Percentiles rank a stretch among this genome's conserved stretches.
Conservation (phyloP, 2,888 invertebrate species). For the Dioctria linearis region DNA sequence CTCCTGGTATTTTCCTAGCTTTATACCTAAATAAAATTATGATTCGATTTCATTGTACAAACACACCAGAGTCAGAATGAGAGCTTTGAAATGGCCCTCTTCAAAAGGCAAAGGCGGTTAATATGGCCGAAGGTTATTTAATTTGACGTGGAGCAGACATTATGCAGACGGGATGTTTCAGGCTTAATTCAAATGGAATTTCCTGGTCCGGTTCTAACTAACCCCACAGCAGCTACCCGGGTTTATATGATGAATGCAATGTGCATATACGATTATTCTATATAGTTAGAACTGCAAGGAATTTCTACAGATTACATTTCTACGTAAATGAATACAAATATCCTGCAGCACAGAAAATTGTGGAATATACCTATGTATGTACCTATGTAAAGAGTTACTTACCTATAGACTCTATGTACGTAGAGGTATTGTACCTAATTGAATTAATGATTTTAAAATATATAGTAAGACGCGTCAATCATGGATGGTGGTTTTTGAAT, state of each 20-base stretch:
- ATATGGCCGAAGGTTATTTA: slow-evolving; percentile 39
- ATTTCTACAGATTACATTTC: slow-evolving; percentile 8
- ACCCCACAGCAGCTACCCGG: no score
- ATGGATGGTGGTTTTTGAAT: no score
- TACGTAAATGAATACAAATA: slow-evolving; percentile 5
- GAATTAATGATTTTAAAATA: slow-evolving; percentile 26
- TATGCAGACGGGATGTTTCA: slow-evolving; percentile 44
- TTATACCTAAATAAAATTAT: slow-evolving; percentile 32
- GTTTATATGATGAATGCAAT: no score
- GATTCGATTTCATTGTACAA: slow-evolving; percentile 33
- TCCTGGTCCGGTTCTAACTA: no score
- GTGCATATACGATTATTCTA: no score
- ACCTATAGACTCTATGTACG: no score
- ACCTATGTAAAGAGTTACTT: no score
- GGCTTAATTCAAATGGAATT: slow-evolving; percentile 40
- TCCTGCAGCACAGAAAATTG: slow-evolving; percentile 9
- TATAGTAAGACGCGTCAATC: no score
- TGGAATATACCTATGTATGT: not conserved
- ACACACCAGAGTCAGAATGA: not conserved
- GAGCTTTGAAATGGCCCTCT: slow-evolving; percentile 6
- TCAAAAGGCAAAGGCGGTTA: slow-evolving; percentile 19
- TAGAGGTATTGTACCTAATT: not conserved
- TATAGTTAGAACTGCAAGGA: not conserved
- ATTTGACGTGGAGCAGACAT: slow-evolving; percentile 43
- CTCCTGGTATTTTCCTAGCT: not conserved